These are phyloP conservation scores for Drepanosiphum platanoidis DNA, from an alignment of 2,888 invertebrate species.

Conservation along the genomic window DNA sequence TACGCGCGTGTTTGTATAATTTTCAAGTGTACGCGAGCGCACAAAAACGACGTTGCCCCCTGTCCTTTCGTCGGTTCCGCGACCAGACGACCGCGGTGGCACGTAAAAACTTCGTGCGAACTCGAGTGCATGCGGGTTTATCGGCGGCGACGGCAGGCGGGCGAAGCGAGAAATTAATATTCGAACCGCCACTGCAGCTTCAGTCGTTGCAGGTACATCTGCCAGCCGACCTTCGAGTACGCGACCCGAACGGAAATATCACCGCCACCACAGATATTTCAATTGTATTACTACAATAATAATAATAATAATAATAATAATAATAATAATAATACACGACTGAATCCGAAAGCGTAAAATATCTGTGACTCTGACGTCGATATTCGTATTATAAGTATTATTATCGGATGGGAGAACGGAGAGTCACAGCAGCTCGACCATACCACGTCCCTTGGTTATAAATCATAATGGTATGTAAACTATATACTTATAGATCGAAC, in stretches of 20 bases:
- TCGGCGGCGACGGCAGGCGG: not conserved
- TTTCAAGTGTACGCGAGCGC: no score
- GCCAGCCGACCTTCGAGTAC: not conserved
- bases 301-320: not conserved
- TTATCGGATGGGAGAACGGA: no score
- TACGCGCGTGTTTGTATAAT: no score
- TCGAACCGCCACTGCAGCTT: not conserved
- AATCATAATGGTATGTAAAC: no score
- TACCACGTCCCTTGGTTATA: no score
- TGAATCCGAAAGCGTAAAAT: not conserved
- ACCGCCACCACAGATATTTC: not conserved
- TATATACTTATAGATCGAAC: no score
- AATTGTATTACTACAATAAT: not conserved
- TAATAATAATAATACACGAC: not conserved
- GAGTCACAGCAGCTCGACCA: no score
- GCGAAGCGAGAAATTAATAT: conserved; percentile 8
- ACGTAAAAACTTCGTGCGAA: not conserved
- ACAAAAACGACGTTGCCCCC: no score
- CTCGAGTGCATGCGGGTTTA: not conserved
- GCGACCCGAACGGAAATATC: not conserved
- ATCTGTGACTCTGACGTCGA: no score
- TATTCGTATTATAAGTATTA: no score
- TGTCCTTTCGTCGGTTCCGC: no score
- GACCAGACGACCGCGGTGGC: no score
- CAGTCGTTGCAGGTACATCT: not conserved